Percentiles rank a stretch among this genome's conserved stretches.
phyloP scores from a whole-genome alignment of 1,140 invertebrate species.

The Platorchestia sp. region DNA sequence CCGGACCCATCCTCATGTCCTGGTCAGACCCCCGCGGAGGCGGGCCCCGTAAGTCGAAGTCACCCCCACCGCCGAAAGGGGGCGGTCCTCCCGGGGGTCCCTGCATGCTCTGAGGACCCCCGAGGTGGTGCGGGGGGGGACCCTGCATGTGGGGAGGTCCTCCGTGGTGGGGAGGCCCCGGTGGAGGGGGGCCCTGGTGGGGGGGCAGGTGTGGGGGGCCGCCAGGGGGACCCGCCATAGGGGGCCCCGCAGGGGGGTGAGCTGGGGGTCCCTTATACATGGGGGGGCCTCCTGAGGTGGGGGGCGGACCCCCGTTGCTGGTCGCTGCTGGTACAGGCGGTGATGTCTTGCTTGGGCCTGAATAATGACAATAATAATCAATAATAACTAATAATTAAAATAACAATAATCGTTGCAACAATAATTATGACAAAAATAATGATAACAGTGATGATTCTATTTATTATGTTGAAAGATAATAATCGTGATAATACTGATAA shows the following conservation, averaged over 20 bases:
- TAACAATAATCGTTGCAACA: too few species aligned
- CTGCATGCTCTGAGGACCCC: neutral
- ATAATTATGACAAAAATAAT: too few species aligned
- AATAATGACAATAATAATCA: too few species aligned
- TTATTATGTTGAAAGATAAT: too few species aligned
- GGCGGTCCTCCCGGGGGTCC: conserved; percentile 19
- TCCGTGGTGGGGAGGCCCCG: conserved; percentile 29
- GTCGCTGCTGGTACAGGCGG: neutral
- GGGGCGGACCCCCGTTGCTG: conserved; percentile 52
- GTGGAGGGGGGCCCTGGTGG: conserved; percentile 61
- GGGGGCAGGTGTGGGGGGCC: conserved; percentile 47
- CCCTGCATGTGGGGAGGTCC: conserved; percentile 3
- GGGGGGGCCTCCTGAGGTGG: conserved; percentile 70
- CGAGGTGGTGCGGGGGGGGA: neutral
- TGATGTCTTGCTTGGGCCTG: neutral
- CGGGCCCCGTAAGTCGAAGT: conserved; percentile 17
- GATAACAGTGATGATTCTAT: too few species aligned
- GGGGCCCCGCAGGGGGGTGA: conserved; percentile 74
- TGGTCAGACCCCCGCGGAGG: neutral
- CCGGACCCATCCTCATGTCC: neutral
- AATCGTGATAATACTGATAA: too few species aligned
- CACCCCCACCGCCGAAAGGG: conserved; percentile 1
- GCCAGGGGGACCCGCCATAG: conserved; percentile 68
- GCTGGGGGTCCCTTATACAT: conserved; percentile 12
- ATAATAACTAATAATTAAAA: too few species aligned